Evolutionary conservation across 2,888 invertebrate species (phyloP).

Genomic region (Phaonia tiefii): DNA sequence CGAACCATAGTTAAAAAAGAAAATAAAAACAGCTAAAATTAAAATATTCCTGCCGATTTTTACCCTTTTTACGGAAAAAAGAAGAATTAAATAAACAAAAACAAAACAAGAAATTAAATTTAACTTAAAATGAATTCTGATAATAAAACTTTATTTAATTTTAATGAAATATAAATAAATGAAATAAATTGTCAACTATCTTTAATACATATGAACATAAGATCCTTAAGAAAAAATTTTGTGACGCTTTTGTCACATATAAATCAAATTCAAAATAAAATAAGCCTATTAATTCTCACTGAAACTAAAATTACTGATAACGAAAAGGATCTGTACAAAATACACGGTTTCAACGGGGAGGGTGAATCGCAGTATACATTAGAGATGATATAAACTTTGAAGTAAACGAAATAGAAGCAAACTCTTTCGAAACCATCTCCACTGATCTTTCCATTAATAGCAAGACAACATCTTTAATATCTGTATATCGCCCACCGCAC

Average conservation of each 20-base stretch:
- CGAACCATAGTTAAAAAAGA: no score
- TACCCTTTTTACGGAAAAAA: background rate
- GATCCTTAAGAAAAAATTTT: slow-evolving; percentile 29
- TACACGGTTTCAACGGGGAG: slow-evolving; percentile 29
- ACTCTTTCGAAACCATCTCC: background rate
- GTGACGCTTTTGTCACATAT: background rate
- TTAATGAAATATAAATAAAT: background rate
- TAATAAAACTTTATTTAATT: background rate
- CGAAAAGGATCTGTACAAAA: background rate
- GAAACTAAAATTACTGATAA: slow-evolving; percentile 29
- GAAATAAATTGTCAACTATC: background rate
- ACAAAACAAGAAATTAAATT: background rate
- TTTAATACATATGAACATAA: slow-evolving; percentile 2
- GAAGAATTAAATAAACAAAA: background rate
- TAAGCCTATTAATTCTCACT: slow-evolving; percentile 18
- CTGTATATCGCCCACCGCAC: no score
- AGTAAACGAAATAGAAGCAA: background rate
- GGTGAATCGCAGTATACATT: slow-evolving; percentile 26
- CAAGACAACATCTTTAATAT: no score
- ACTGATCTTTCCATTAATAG: no score
- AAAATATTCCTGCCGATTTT: background rate
- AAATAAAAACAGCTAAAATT: background rate
- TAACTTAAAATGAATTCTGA: background rate
- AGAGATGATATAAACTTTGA: background rate
- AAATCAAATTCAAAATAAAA: slow-evolving; percentile 25